Evolutionary conservation across 2,888 invertebrate genomes (phyloP), one percentile per base, ranked within the genome.

Genomic region (Callimorpha dominula): DNA sequence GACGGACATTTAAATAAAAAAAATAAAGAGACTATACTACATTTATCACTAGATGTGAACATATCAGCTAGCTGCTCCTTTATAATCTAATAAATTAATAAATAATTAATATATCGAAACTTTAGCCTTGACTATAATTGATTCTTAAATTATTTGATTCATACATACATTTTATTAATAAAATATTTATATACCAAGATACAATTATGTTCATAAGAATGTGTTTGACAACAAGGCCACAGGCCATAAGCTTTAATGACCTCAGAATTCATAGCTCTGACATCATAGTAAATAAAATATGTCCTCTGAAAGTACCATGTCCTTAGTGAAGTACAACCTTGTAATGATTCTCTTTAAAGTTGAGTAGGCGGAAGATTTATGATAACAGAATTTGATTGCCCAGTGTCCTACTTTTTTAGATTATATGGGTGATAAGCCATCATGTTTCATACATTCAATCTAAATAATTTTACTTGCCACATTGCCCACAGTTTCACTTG

Each of bases 211-310:
- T 46, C 54, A 69, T n/a, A 52, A 67, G 73, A 50, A 66, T 54
- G 2, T 63, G 62, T 66, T 70, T 43, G 12, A 71, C 14, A 71
- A 11, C 80, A 81, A 87, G 86, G 87, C 69, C 71, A 71, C 72
- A 64, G 76, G 76, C 79, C 68, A 81, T 73, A 71, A 62, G 74
- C 70, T 75, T 76, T 70, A 73, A 81, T 87, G 85, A 87, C 86
- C 86, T 88, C 84, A 80, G 77, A 72, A 70, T 65, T 79, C 43
- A 79, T 78, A 76, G 69, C 75, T 81, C 80, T 88, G 87, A 88
- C 80, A 78, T 86, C 85, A 87, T 79, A 71, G 78, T 74, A 75
- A 82, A 82, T 75, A 85, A 72, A 67, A 65, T 65, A 6, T 73
- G 63, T 71, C 60, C 46, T 69, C 15, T 50, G 14, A 49, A 54